These are phyloP conservation scores for Aleadryas rufinucha DNA, from an alignment of 2,113 vertebrate species.

Conservation along the genomic window DNA sequence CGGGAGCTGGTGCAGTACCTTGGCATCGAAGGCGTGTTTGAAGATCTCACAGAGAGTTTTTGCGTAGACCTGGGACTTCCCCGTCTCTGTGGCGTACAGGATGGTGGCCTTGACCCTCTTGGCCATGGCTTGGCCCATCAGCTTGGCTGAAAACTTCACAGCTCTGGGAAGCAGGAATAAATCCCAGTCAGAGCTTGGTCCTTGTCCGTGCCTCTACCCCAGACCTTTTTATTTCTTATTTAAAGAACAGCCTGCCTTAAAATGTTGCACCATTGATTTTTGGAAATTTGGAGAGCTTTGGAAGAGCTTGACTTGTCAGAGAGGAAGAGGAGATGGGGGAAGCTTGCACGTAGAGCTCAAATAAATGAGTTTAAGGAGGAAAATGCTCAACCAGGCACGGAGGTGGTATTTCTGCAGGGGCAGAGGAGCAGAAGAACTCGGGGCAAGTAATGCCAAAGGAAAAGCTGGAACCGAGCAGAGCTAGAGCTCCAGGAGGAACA, in stretches of 20 bases:
- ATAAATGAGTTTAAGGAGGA: background rate
- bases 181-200: background rate
- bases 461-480: background rate
- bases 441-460: background rate
- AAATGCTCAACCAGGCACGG: background rate
- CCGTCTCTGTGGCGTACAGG: constrained; percentile 93
- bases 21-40: constrained; percentile 97
- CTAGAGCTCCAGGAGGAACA: background rate
- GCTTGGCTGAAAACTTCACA: constrained; percentile 97
- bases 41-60: constrained; percentile 98
- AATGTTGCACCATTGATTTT: background rate
- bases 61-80: constrained; percentile 94
- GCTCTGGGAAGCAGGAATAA: constrained; percentile 75
- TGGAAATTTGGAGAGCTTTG: background rate
- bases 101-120: constrained; percentile 98
- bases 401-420: background rate
- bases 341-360: background rate
- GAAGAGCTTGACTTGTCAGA: background rate
- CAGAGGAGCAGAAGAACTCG: background rate
- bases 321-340: background rate
- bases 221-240: background rate
- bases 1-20: constrained; percentile 71
- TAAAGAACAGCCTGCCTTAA: background rate
- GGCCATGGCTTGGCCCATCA: constrained; percentile 99
- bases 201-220: background rate